phyloP scores from a whole-genome alignment of 2,888 invertebrate genomes.

The Leptinotarsa peninsularis region DNA sequence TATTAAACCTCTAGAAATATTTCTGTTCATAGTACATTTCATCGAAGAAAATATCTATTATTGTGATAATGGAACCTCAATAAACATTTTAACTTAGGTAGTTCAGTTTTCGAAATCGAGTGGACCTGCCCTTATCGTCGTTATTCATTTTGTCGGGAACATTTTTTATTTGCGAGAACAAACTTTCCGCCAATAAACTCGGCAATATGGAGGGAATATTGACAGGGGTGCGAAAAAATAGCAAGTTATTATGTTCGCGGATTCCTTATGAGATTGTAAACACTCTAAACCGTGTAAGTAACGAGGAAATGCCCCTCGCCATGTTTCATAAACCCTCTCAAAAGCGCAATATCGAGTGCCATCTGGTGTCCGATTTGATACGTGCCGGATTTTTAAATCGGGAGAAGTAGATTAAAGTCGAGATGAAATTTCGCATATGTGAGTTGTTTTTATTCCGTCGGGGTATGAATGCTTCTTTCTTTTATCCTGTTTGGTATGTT shows the following conservation, averaged over 20 bases:
- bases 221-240: conserved; percentile 29
- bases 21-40: too few species aligned
- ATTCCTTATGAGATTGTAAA: conserved; percentile 41
- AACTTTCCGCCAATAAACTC: conserved; percentile 9
- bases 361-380: conserved; percentile 47
- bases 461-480: not conserved
- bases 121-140: not conserved
- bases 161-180: conserved; percentile 6
- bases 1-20: too few species aligned
- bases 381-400: conserved; percentile 45
- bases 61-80: too few species aligned
- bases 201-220: conserved; percentile 24
- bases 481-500: not conserved
- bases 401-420: conserved; percentile 42
- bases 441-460: conserved; percentile 39
- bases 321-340: conserved; percentile 26
- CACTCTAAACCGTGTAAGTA: conserved; percentile 40
- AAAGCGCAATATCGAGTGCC: conserved; percentile 32
- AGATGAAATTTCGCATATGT: conserved; percentile 44
- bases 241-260: conserved; percentile 33
- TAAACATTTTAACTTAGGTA: too few species aligned
- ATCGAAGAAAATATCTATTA: too few species aligned
- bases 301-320: conserved; percentile 35
- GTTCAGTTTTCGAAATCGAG: not conserved
- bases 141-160: not conserved